These are phyloP conservation scores for Plemyria rubiginata DNA, from an alignment of 2,888 invertebrate genomes.

Conservation along the genomic window DNA sequence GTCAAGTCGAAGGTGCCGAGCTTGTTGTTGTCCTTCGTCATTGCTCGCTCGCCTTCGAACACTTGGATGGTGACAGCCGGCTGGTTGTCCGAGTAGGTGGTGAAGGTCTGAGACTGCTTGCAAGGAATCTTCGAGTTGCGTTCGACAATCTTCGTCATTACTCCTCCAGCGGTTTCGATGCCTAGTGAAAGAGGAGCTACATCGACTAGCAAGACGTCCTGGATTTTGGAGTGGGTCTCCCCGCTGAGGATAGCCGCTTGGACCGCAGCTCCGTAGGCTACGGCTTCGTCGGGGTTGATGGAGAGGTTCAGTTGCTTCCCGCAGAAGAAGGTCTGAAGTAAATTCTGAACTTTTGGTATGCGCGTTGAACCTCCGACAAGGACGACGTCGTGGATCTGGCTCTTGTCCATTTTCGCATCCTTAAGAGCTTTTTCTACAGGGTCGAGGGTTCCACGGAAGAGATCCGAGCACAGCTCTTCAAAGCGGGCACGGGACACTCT, in stretches of 20 bases:
- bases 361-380: constrained; percentile 90
- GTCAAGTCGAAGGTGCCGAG: constrained; percentile 29
- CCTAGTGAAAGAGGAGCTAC: constrained; percentile 30
- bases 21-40: constrained; percentile 29
- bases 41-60: constrained; percentile 28
- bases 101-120: constrained; percentile 82
- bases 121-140: constrained; percentile 86
- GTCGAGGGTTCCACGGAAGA: constrained; percentile 87
- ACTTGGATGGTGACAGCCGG: constrained; percentile 31
- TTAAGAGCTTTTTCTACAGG: constrained; percentile 79
- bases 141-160: constrained; percentile 88
- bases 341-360: constrained; percentile 89
- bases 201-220: constrained; percentile 47
- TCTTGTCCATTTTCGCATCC: constrained; percentile 90
- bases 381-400: constrained; percentile 80
- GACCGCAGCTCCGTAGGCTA: constrained; percentile 85
- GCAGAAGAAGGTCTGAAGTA: constrained; percentile 81
- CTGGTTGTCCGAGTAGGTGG: constrained; percentile 31
- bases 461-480: constrained; percentile 86
- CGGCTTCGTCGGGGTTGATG: constrained; percentile 83
- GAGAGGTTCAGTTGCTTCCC: constrained; percentile 76
- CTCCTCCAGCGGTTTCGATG: constrained; percentile 87
- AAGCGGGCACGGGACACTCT: constrained; percentile 87
- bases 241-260: constrained; percentile 77
- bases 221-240: constrained; percentile 87